Evolutionary conservation across 2,797 vertebrate species (phyloP).

Genomic region (Percopsis omiscomaycus): DNA sequence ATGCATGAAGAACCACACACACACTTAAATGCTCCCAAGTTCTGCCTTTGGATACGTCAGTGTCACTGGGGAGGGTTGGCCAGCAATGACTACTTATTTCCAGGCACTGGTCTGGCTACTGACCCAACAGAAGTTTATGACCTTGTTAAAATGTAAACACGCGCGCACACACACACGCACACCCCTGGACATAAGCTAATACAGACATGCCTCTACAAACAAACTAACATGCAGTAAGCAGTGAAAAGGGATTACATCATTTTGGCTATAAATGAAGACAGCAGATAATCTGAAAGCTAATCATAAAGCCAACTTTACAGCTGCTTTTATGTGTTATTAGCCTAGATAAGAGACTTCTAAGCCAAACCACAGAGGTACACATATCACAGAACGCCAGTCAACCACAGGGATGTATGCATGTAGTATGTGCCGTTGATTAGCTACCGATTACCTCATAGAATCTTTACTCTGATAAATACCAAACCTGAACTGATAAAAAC

Average conservation of each 20-base stretch:
- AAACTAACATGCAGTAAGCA: too few species aligned
- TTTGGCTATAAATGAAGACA: too few species aligned
- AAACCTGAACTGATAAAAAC: background rate
- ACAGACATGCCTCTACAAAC: background rate
- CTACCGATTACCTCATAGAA: constrained; percentile 3
- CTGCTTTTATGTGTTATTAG: background rate
- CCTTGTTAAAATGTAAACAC: background rate
- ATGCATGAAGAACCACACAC: constrained; percentile 1
- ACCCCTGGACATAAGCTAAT: background rate
- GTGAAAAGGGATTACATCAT: too few species aligned
- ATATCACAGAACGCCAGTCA: background rate
- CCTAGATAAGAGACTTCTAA: background rate
- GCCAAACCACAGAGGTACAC: background rate
- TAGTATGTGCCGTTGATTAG: background rate
- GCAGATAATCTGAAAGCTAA: background rate
- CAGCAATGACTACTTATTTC: constrained; percentile 35
- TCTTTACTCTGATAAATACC: background rate
- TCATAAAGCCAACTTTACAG: background rate
- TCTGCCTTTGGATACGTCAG: constrained; percentile 1
- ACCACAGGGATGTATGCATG: background rate
- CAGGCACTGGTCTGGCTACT: constrained; percentile 19
- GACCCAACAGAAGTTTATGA: constrained; percentile 15
- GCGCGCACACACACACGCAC: background rate
- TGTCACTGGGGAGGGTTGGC: constrained; percentile 10
- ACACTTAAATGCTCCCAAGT: constrained; percentile 15